phyloP scores from a whole-genome alignment of 2,113 vertebrate genomes.

The Picathartes gymnocephalus region DNA sequence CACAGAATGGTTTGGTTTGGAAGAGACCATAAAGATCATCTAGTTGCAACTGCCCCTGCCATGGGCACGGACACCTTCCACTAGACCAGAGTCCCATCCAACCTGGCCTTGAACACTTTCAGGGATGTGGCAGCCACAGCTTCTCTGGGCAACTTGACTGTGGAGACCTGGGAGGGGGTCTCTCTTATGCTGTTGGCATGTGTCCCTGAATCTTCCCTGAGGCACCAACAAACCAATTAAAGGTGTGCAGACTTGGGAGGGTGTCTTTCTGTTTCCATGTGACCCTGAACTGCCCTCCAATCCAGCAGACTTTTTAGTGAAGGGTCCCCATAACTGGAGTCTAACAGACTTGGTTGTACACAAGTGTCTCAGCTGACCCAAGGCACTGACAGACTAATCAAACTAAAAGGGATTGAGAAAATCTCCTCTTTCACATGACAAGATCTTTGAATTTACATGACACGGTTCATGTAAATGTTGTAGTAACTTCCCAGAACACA shows the following conservation, averaged over 20 bases:
- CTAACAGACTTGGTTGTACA: not conserved
- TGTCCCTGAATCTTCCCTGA: not conserved
- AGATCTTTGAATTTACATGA: slow-evolving; percentile 1
- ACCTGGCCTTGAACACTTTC: not conserved
- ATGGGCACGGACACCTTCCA: not conserved
- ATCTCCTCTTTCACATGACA: not conserved
- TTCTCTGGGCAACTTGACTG: not conserved
- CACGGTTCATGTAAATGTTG: not conserved
- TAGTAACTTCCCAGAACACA: not conserved
- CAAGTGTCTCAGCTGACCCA: not conserved
- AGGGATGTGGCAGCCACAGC: not conserved
- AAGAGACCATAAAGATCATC: not conserved
- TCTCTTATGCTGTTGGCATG: not conserved
- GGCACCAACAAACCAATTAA: not conserved
- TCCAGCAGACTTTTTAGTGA: not conserved
- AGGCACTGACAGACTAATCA: not conserved
- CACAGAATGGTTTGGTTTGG: not conserved
- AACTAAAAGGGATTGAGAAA: not conserved
- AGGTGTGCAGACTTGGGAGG: not conserved
- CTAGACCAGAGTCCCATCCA: not conserved
- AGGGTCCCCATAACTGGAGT: not conserved
- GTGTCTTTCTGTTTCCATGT: not conserved
- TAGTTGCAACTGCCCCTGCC: not conserved
- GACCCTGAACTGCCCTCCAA: not conserved
- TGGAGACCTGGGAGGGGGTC: not conserved